phyloP scores from a whole-genome alignment of 2,797 vertebrate species.

The Urocyon cinereoargenteus region DNA sequence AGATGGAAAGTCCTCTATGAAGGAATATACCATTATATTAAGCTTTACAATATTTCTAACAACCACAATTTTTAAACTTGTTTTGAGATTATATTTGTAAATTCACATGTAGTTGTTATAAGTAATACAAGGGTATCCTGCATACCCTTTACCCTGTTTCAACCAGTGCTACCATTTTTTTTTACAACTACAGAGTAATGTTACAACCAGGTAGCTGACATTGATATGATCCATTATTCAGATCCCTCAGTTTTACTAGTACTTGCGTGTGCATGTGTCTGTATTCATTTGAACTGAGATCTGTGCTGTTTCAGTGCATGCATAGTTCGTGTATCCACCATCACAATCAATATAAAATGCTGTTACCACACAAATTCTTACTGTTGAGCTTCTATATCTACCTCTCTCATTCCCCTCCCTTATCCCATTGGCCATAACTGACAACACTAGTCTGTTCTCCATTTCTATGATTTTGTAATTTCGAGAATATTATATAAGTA shows the following conservation, averaged over 20 bases:
- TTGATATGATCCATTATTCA: neutral
- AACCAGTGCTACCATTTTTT: neutral
- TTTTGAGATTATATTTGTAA: neutral
- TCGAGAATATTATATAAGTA: neutral
- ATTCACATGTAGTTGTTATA: neutral
- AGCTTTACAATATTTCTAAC: neutral
- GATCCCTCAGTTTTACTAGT: neutral
- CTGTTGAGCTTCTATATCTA: neutral
- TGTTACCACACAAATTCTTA: neutral
- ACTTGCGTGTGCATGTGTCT: neutral
- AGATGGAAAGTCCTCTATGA: neutral
- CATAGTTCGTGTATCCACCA: neutral
- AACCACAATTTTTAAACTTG: neutral
- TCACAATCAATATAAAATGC: neutral
- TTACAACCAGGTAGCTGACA: neutral
- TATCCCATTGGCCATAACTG: neutral
- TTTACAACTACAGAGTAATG: neutral
- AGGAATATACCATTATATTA: neutral
- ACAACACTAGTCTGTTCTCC: neutral
- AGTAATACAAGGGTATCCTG: neutral
- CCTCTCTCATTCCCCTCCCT: neutral
- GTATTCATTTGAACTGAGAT: neutral
- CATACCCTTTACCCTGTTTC: neutral
- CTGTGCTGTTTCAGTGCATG: neutral
- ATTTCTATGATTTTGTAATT: neutral